These are phyloP conservation scores for Mormoops blainvillei DNA, from an alignment of 2,113 vertebrate species.

Conservation along the genomic window DNA sequence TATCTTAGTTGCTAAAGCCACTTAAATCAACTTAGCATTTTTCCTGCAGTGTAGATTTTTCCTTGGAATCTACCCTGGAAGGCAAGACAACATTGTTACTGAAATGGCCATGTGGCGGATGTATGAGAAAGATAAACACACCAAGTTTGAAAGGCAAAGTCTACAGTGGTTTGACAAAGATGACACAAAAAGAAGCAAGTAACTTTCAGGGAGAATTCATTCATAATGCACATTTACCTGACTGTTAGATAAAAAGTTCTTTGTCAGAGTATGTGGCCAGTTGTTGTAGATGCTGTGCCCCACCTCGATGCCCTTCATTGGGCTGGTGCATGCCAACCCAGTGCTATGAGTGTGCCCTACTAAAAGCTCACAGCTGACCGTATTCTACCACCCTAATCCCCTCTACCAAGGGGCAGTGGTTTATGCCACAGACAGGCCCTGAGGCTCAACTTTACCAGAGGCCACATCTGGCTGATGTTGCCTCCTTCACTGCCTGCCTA, in stretches of 20 bases:
- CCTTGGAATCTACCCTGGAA: not conserved
- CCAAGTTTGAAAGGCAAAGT: not conserved
- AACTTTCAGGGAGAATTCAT: not conserved
- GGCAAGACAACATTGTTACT: not conserved
- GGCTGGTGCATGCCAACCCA: not conserved
- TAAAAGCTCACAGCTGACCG: not conserved
- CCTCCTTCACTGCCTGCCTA: not conserved
- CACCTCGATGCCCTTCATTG: not conserved
- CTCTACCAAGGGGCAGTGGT: not conserved
- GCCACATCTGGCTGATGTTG: not conserved
- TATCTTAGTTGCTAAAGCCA: not conserved
- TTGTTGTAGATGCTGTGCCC: not conserved
- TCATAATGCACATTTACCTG: not conserved
- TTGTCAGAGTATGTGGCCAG: not conserved
- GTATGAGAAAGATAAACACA: not conserved
- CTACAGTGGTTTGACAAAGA: not conserved
- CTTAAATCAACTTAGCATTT: conserved; percentile 33
- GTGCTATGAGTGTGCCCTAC: not conserved
- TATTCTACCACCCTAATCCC: rapidly evolving
- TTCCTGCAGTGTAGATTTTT: not conserved
- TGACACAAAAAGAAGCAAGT: not conserved
- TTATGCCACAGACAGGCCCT: not conserved
- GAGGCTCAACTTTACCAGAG: not conserved
- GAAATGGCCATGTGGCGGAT: not conserved
- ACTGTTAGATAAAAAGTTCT: not conserved